Base-by-base conservation (phyloP, 2,797 vertebrate genomes). In the Acrossocheilus fasciatus region DNA sequence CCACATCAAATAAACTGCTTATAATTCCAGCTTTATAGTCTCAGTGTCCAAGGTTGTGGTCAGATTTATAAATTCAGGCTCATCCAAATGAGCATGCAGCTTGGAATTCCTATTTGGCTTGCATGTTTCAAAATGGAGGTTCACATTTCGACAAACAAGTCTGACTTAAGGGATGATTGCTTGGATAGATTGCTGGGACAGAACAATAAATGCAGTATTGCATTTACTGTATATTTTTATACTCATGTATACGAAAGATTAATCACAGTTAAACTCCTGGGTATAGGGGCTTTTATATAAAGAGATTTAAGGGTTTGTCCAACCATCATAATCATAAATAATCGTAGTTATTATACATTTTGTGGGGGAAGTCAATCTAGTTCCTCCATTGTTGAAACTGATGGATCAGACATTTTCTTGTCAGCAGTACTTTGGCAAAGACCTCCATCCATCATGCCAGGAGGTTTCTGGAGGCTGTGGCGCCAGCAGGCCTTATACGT, bases 361-460 rank as follows among this genome's bases (percentile, higher is more conserved):
- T 85, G 78, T 57, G 47, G 59, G 76, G 57, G 72, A 90, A 76
- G 80, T 87, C 86, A 75, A n/a, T 76, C 36, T 74, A 84, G 69
- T 50, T 79, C 62, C 15, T 72, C 64, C 26, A 62, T 82, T 87
- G 45, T 85, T 83, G 34, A 47, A 83, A 69, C 62, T 64, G 36
- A 64, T 83, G 50, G 69, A 73, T 86, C 41, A 72, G 76, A 68
- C 81, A 81, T 77, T 82, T 80, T 86, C 17, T 39, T 36, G 66
- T 64, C 57, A 68, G 62, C 83, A 85, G 59, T 82, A 82, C 57
- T 72, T 73, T 75, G 72, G 80, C 85, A 78, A 36, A 83, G 83
- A 88, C 79, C 75, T 84, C 70, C 87, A 90, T 89, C 86, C 88
- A 88, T 91, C 87, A 89, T 89, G 75, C 84, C 79, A 87, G 70